These are phyloP conservation scores for Enteromius unitaeniatus DNA, from an alignment of 2,797 vertebrate genomes.

Conservation along the genomic window DNA sequence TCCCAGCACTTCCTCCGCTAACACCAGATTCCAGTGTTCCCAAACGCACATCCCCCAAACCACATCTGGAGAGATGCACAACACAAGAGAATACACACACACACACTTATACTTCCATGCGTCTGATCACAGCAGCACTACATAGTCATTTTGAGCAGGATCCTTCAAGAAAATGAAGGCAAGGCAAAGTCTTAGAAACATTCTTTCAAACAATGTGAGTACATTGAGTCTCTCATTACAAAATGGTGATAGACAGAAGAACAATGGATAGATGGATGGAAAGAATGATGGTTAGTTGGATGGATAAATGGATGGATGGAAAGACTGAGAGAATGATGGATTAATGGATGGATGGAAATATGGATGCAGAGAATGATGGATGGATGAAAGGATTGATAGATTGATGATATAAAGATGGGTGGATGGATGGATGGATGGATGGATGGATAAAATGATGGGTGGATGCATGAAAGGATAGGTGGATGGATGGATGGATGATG, in stretches of 20 bases:
- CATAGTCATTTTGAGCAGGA: not conserved
- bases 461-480: too few species aligned
- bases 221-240: not conserved
- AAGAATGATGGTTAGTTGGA: not conserved
- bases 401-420: not conserved
- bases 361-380: not conserved
- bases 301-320: fast-evolving
- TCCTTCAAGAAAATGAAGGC: not conserved
- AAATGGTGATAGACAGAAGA: not conserved
- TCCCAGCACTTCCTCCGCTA: conserved; percentile 1
- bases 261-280: not conserved
- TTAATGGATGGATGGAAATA: not conserved
- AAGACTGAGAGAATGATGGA: fast-evolving
- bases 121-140: not conserved
- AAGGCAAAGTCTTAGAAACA: not conserved
- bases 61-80: conserved; percentile 19
- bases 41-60: conserved; percentile 20
- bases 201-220: not conserved
- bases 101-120: not conserved
- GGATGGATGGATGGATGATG: too few species aligned
- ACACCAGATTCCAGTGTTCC: conserved; percentile 9
- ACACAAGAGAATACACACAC: not conserved
- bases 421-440: too few species aligned
- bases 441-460: not conserved
- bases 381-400: not conserved